Base-by-base conservation (phyloP, 2,797 vertebrate genomes). In the Enteromius paludinosus region DNA sequence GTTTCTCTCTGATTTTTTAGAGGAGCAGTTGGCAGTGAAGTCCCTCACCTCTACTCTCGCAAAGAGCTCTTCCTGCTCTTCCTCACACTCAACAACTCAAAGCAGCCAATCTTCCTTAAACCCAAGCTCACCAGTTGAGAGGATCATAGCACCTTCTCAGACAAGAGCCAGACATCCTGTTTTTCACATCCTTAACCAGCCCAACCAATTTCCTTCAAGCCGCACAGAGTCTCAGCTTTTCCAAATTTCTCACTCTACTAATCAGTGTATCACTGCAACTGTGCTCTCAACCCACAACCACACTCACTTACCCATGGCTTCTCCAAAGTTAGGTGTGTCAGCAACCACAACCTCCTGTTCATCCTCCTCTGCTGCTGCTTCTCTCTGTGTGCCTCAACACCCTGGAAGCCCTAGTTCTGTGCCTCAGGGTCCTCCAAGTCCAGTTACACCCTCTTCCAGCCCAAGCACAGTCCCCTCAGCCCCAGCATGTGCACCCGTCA, bases 361-460 rank as follows among this genome's bases (percentile, higher is more conserved):
- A 14, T 94, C 91, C 79, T 95, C 92, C 1, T 93, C 92, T 56
- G 95, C 73, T 78, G 90, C 93, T 35, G 92, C 94, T 77, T 95
- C 93, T 23, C 85, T 94, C 64, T 95, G 94, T 83, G 93, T 93
- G 65, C 93, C 93, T 65, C 92, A 95, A 1, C 93, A 96, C 4
- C 95, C 95, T 33, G 94, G 96, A 83, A 96, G 95, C 83, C 94
- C 96, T 65, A 95, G 94, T 70, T 93, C 95, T 35, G 94, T 96
- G 49, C 94, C 96, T 1, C 95, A 96, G 68, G 95, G 96, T 18
- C 95, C 95, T 3, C 93, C 92, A 72, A 96, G 93, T 91, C 95
- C 94, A 23, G 92, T 95, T 47, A 93, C 94, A 30, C 93, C 94
- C 0, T 91, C 88, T 14, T 92, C 93, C 7, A 95, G 93, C 78